Percentiles rank a stretch among this genome's conserved stretches.
These are phyloP conservation scores for Pseudomugil gertrudae DNA, from an alignment of 2,797 vertebrate species.

Conservation along the genomic window DNA sequence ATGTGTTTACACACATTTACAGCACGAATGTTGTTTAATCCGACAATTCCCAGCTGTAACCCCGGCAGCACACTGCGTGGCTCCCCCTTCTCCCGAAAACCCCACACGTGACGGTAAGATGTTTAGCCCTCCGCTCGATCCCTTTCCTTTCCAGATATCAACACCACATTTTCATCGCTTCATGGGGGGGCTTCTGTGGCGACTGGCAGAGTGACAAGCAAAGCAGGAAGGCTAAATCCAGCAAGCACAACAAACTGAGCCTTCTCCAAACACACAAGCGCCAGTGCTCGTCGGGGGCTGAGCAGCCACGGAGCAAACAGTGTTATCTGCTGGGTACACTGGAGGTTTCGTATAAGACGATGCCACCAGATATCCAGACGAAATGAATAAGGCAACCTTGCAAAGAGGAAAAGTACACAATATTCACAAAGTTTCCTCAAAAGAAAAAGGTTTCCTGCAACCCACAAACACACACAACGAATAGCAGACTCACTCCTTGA, in stretches of 20 bases:
- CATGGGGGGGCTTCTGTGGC: slow-evolving; percentile 58
- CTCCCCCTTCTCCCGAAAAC: background rate
- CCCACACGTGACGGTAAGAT: slow-evolving; percentile 22
- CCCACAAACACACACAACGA: background rate
- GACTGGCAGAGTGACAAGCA: slow-evolving; percentile 73
- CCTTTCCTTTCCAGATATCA: slow-evolving; percentile 49
- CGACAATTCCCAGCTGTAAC: slow-evolving; percentile 6
- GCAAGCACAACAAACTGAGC: slow-evolving; percentile 74
- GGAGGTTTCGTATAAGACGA: slow-evolving; percentile 36
- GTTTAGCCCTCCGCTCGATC: slow-evolving; percentile 14
- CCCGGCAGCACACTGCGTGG: slow-evolving; percentile 15
- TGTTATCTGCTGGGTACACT: slow-evolving; percentile 52
- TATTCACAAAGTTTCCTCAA: slow-evolving; percentile 6
- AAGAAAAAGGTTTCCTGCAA: slow-evolving; percentile 15
- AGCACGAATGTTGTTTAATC: slow-evolving; percentile 21
- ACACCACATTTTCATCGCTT: slow-evolving; percentile 66
- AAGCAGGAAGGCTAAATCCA: slow-evolving; percentile 79
- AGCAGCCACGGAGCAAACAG: slow-evolving; percentile 52
- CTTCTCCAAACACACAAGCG: slow-evolving; percentile 66
- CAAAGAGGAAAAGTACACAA: slow-evolving; percentile 32
- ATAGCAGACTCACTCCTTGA: background rate
- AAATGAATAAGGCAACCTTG: slow-evolving; percentile 15
- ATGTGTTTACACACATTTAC: slow-evolving; percentile 8
- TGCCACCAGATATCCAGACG: slow-evolving; percentile 9
- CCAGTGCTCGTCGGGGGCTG: slow-evolving; percentile 45